Evolutionary conservation across 2,797 vertebrate genomes (phyloP).

Genomic region (Cossypha niveicapilla): DNA sequence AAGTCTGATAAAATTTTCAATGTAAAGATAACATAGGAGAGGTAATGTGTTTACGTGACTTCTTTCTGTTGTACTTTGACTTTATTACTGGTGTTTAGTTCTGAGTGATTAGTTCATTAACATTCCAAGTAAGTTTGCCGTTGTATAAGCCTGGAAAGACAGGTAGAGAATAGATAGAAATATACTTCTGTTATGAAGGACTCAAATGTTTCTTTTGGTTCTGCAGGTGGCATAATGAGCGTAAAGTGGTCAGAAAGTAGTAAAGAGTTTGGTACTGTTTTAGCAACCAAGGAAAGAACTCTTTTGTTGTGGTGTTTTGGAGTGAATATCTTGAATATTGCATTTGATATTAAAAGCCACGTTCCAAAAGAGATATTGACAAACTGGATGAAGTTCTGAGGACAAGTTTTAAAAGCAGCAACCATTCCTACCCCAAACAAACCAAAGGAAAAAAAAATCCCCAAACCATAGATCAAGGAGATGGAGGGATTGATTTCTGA

Average conservation of each 20-base stretch:
- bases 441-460: too few species aligned
- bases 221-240: background rate
- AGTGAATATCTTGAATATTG: background rate
- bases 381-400: background rate
- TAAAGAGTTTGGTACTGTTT: background rate
- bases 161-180: background rate
- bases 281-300: background rate
- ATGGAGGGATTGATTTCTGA: background rate
- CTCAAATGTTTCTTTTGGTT: background rate
- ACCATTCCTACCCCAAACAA: rapidly evolving
- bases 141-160: background rate
- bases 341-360: background rate
- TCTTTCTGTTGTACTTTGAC: background rate
- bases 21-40: background rate
- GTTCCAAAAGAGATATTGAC: background rate
- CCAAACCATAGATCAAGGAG: background rate
- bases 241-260: background rate
- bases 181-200: background rate
- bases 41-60: background rate
- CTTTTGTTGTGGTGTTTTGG: background rate
- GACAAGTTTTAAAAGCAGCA: background rate
- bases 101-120: background rate
- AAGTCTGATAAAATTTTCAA: background rate
- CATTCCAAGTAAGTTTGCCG: background rate
- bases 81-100: background rate